Percentiles rank a stretch among this genome's conserved stretches.
Evolutionary conservation across 2,113 vertebrate genomes (phyloP).

Genomic region (Scopus umbretta): DNA sequence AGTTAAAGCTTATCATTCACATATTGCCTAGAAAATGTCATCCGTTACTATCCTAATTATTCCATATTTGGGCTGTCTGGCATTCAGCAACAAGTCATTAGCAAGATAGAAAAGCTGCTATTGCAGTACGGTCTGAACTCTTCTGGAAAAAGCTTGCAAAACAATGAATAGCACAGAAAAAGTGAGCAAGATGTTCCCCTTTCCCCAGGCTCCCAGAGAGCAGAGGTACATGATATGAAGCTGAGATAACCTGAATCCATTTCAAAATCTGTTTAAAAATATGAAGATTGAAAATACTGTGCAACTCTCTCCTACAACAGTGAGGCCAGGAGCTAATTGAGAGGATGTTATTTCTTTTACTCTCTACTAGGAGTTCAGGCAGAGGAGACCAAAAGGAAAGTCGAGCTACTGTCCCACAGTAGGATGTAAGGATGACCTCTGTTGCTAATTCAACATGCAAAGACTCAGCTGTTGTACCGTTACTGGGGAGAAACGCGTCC

Average conservation of each 20-base stretch:
- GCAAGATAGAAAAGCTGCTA: background rate
- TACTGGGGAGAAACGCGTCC: accelerated
- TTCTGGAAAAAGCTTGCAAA: background rate
- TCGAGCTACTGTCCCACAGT: background rate
- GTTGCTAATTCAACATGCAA: background rate
- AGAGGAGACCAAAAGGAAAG: background rate
- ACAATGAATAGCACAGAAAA: background rate
- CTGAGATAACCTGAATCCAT: background rate
- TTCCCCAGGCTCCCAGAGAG: background rate
- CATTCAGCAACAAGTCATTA: background rate
- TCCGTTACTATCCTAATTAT: background rate
- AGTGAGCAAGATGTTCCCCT: background rate
- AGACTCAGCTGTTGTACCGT: background rate
- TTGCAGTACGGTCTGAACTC: background rate
- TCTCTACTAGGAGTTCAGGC: background rate
- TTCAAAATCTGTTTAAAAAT: background rate
- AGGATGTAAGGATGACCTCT: background rate
- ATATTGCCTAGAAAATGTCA: constrained; percentile 5
- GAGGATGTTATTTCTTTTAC: background rate
- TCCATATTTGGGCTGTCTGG: constrained; percentile 1
- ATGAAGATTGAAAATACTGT: background rate
- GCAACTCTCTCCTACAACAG: background rate
- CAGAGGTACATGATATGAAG: background rate
- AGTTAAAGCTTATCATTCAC: background rate
- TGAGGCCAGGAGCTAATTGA: background rate